Evolutionary conservation across 1,140 invertebrate genomes (phyloP).

Genomic region (Orius laevigatus): DNA sequence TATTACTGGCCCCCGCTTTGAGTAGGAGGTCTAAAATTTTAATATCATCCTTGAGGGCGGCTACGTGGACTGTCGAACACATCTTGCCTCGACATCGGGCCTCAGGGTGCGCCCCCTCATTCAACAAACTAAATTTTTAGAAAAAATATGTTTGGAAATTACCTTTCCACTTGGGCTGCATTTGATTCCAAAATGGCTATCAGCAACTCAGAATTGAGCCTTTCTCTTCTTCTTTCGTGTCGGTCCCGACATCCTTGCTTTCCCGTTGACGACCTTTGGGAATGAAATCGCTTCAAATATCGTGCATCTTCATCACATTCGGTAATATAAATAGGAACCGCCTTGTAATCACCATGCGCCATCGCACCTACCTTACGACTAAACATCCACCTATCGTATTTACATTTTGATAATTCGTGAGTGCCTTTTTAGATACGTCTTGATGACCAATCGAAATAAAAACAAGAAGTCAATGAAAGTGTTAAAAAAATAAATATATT

Average conservation of each 20-base stretch:
- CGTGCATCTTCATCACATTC: too few relatives aligned
- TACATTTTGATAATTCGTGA: too few relatives aligned
- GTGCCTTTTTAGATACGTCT: too few relatives aligned
- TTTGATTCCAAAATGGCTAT: slow-evolving; percentile 27
- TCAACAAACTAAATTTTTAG: slow-evolving; percentile 25
- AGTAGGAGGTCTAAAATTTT: slow-evolving; percentile 27
- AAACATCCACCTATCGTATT: too few relatives aligned
- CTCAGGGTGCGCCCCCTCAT: slow-evolving; percentile 29
- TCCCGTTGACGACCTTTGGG: too few relatives aligned
- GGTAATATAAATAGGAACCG: too few relatives aligned
- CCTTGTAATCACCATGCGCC: too few relatives aligned
- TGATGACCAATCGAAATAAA: too few relatives aligned
- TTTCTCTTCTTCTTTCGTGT: slow-evolving; percentile 25
- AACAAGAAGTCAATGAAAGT: too few relatives aligned
- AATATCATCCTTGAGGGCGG: slow-evolving; percentile 25
- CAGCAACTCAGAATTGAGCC: slow-evolving; percentile 30
- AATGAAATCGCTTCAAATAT: too few relatives aligned
- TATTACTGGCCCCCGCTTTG: slow-evolving; percentile 27
- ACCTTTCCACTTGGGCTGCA: slow-evolving; percentile 28
- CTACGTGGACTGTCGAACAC: slow-evolving; percentile 29
- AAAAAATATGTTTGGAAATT: slow-evolving; percentile 8
- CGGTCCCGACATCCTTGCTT: slow-evolving; percentile 11
- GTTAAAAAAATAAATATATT: too few relatives aligned
- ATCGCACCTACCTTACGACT: too few relatives aligned
- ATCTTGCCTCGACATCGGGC: slow-evolving; percentile 28